phyloP scores from a whole-genome alignment of 2,797 vertebrate species.

The Rhinoraja longicauda region DNA sequence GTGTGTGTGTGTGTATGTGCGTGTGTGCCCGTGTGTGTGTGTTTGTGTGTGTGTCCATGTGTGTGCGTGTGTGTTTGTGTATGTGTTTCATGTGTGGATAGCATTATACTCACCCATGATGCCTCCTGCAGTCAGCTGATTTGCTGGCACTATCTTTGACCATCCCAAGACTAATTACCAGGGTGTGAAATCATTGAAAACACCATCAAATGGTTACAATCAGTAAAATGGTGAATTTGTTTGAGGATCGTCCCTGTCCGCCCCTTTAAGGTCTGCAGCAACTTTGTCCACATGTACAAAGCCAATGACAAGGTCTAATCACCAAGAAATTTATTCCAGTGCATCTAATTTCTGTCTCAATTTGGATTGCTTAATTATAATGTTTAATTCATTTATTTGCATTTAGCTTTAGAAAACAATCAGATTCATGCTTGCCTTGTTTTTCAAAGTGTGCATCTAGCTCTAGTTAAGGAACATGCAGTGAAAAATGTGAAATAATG shows the following conservation, averaged over 20 bases:
- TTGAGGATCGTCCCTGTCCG: background rate
- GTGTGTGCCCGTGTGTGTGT: background rate
- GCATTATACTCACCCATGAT: background rate
- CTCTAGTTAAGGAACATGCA: background rate
- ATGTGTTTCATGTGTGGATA: background rate
- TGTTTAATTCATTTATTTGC: background rate
- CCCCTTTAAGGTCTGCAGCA: too few species aligned
- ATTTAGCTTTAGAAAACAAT: background rate
- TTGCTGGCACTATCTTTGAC: background rate
- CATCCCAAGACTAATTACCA: background rate
- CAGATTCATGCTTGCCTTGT: background rate
- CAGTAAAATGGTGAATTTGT: background rate
- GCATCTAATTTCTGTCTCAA: background rate
- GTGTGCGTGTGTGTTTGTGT: background rate
- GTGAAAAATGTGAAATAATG: conserved; percentile 5
- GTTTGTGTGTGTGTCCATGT: background rate
- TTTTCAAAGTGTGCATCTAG: background rate
- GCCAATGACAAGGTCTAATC: background rate
- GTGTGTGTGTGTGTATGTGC: background rate
- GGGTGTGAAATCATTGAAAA: background rate
- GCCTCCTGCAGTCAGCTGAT: background rate
- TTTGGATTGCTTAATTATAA: background rate
- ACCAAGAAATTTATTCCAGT: background rate
- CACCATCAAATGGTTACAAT: background rate
- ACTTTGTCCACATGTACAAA: background rate